Percentiles rank a stretch among this genome's conserved stretches.
These are phyloP conservation scores for Xenentodon cancila DNA, from an alignment of 2,797 vertebrate species.

Conservation along the genomic window DNA sequence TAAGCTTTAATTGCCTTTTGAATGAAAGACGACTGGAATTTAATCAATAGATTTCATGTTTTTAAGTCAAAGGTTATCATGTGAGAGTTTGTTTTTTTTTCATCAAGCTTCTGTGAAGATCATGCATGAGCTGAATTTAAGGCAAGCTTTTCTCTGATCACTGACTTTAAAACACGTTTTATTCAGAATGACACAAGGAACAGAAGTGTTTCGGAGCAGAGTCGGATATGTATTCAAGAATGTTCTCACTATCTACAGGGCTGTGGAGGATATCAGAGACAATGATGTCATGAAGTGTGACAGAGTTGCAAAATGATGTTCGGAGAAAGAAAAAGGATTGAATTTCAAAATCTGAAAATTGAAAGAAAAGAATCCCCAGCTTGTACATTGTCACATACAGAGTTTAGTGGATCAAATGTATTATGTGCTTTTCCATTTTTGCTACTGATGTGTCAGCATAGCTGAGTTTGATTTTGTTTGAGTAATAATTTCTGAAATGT, in stretches of 20 bases:
- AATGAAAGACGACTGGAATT: slow-evolving; percentile 18
- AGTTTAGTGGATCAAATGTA: too few species aligned
- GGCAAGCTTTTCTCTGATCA: background rate
- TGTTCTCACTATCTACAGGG: slow-evolving; percentile 23
- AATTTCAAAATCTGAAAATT: slow-evolving; percentile 12
- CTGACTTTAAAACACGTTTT: too few species aligned
- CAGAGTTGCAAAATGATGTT: slow-evolving; percentile 25
- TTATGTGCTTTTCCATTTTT: too few species aligned
- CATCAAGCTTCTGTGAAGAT: slow-evolving; percentile 1
- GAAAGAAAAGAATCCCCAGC: too few species aligned
- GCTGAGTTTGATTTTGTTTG: too few species aligned
- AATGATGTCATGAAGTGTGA: slow-evolving; percentile 22
- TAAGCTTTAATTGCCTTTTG: slow-evolving; percentile 23
- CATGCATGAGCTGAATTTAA: slow-evolving; percentile 6
- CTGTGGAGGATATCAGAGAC: slow-evolving; percentile 32
- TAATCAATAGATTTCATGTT: slow-evolving; percentile 2
- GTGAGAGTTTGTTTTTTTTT: background rate
- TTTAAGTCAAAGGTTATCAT: slow-evolving; percentile 8
- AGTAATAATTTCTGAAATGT: too few species aligned
- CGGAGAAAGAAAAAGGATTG: slow-evolving; percentile 21
- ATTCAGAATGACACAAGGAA: background rate
- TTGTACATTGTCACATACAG: too few species aligned
- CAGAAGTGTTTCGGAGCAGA: slow-evolving; percentile 14
- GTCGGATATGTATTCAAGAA: slow-evolving; percentile 17
- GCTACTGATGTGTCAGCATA: too few species aligned